These are phyloP conservation scores for Platichthys flesus DNA, from an alignment of 2,113 vertebrate genomes.

Conservation along the genomic window DNA sequence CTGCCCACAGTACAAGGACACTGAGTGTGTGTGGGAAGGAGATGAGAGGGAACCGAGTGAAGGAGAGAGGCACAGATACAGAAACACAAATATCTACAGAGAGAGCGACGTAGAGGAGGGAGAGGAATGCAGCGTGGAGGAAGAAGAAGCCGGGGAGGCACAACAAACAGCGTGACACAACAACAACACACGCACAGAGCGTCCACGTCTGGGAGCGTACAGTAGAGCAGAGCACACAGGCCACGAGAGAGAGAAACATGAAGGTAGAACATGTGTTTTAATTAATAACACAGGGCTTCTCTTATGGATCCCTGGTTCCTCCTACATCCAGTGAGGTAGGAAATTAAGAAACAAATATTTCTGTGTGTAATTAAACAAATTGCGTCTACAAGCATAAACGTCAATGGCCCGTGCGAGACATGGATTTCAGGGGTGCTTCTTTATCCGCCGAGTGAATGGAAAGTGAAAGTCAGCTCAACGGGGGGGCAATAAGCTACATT, in stretches of 20 bases:
- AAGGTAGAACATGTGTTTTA: conserved; percentile 47
- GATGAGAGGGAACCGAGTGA: conserved; percentile 63
- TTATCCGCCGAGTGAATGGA: conserved; percentile 56
- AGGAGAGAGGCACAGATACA: conserved; percentile 58
- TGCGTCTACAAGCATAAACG: conserved; percentile 72
- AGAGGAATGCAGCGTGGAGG: conserved; percentile 39
- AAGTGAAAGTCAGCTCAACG: conserved; percentile 69
- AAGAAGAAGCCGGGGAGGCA: conserved; percentile 49
- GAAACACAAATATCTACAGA: conserved; percentile 67
- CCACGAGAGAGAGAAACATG: conserved; percentile 29
- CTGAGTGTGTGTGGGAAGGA: conserved; percentile 64
- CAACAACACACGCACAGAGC: conserved; percentile 25
- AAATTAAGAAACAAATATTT: conserved; percentile 67
- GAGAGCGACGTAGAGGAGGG: conserved; percentile 41
- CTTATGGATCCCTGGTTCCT: conserved; percentile 58
- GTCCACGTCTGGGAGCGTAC: conserved; percentile 31
- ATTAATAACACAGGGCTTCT: conserved; percentile 59
- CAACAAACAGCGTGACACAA: conserved; percentile 34
- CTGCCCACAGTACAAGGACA: conserved; percentile 72
- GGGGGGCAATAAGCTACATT: conserved; percentile 71
- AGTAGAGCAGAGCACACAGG: conserved; percentile 5
- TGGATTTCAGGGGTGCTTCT: conserved; percentile 59
- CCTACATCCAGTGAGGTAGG: conserved; percentile 38
- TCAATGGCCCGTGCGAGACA: conserved; percentile 65
- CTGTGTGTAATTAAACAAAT: conserved; percentile 64